A percentile compares a stretch with the other conserved stretches of the same genome.
Conservation (phyloP, 2,888 invertebrate genomes). For the Caenorhabditis afra region DNA sequence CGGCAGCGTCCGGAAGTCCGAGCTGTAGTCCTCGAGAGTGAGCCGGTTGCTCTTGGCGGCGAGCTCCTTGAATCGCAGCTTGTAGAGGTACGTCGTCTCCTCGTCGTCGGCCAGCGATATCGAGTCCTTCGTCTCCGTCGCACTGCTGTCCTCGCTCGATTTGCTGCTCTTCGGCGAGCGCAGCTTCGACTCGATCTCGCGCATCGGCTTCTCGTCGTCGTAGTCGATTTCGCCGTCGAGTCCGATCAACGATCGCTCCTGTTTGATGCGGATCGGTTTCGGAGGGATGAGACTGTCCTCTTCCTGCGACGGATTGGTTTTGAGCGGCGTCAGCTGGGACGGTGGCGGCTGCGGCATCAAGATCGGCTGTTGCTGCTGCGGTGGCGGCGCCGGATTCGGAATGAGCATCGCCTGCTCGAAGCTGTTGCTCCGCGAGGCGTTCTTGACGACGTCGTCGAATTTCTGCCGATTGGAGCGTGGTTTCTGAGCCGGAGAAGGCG, state of each 20-base stretch:
- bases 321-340: too few species aligned
- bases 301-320: neutral
- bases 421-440: too few species aligned
- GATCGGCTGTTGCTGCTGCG: too few species aligned
- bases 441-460: too few species aligned
- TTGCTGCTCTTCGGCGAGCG: neutral
- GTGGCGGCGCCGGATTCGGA: too few species aligned
- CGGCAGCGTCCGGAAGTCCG: slow-evolving; percentile 54
- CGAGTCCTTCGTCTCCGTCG: slow-evolving; percentile 41
- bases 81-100: slow-evolving; percentile 17
- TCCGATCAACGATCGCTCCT: slow-evolving; percentile 47
- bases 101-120: slow-evolving; percentile 52
- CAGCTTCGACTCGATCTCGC: neutral
- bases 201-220: slow-evolving; percentile 17
- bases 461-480: too few species aligned
- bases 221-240: slow-evolving; percentile 47
- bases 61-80: slow-evolving; percentile 43
- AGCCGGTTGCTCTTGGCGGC: slow-evolving; percentile 37
- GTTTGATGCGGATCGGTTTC: slow-evolving; percentile 1
- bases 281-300: neutral
- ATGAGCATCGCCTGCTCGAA: too few species aligned
- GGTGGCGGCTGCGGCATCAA: too few species aligned
- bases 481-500: too few species aligned
- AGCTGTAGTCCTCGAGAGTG: slow-evolving; percentile 48
- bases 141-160: slow-evolving; percentile 29